phyloP scores from a whole-genome alignment of 2,797 vertebrate species.

The Gallinago stenura region DNA sequence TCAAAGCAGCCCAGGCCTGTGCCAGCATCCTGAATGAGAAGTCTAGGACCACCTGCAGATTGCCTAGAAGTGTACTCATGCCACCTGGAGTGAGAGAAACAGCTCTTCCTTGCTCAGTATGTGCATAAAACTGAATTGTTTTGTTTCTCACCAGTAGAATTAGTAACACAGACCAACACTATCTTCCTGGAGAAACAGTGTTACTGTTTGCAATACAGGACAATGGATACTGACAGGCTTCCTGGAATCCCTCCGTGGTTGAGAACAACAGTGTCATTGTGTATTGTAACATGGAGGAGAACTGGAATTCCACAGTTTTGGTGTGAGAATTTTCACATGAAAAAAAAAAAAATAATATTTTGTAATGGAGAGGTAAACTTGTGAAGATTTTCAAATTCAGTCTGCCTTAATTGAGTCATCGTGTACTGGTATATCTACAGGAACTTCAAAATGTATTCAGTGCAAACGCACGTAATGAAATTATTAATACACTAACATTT shows the following conservation, averaged over 20 bases:
- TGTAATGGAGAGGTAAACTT: neutral
- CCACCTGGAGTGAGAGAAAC: neutral
- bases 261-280: rapidly evolving
- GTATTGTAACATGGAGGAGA: neutral
- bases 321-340: neutral
- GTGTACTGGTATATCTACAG: neutral
- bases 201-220: neutral
- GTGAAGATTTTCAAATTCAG: neutral
- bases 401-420: neutral
- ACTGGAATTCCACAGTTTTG: neutral
- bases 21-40: neutral
- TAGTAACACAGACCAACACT: neutral
- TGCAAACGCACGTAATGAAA: neutral
- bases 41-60: neutral
- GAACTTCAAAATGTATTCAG: neutral
- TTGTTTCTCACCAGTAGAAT: neutral
- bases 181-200: neutral
- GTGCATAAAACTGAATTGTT: neutral
- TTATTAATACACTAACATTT: neutral
- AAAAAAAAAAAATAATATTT: neutral
- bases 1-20: neutral
- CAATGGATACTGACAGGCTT: neutral
- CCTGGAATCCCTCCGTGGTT: neutral
- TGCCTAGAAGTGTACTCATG: neutral
- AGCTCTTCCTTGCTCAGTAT: neutral